These are phyloP conservation scores for Acrobeloides nanus DNA, from an alignment of 2,888 invertebrate genomes.

Conservation along the genomic window DNA sequence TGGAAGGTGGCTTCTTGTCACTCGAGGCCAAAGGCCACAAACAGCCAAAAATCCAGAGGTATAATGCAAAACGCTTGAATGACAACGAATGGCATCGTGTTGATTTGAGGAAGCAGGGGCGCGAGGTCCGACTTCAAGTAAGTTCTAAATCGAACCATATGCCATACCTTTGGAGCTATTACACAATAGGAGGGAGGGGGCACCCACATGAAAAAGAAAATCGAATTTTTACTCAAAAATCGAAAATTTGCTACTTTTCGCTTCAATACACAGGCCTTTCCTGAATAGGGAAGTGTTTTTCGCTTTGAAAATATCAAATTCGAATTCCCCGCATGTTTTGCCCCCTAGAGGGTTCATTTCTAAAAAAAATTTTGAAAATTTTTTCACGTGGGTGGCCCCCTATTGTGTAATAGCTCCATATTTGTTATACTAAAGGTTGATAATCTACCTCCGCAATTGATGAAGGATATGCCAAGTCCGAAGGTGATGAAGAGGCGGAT, in stretches of 20 bases:
- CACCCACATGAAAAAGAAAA: too few species aligned
- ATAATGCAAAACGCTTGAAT: slow-evolving; percentile 29
- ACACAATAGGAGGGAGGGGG: too few species aligned
- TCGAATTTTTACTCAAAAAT: too few species aligned
- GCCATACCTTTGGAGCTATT: too few species aligned
- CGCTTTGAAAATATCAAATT: too few species aligned
- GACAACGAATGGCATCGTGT: slow-evolving; percentile 50
- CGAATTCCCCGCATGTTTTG: too few species aligned
- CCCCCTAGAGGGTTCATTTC: too few species aligned
- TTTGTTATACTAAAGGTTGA: too few species aligned
- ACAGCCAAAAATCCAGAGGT: slow-evolving; percentile 31
- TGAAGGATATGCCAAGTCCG: slow-evolving; percentile 44
- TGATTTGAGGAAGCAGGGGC: slow-evolving; percentile 27
- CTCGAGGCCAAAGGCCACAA: slow-evolving; percentile 42
- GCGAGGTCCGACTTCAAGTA: slow-evolving; percentile 22
- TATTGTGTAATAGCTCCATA: too few species aligned
- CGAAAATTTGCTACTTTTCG: not conserved
- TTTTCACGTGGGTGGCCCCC: too few species aligned
- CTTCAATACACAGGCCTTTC: slow-evolving; percentile 3
- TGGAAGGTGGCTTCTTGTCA: slow-evolving; percentile 42
- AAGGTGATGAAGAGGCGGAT: slow-evolving; percentile 46
- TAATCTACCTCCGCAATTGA: slow-evolving; percentile 26
- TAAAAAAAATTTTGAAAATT: too few species aligned
- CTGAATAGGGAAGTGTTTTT: too few species aligned
- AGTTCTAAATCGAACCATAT: not conserved